Percentiles rank a stretch among this genome's conserved stretches.
phyloP scores from a whole-genome alignment of 2,113 vertebrate species.

The Synodontis membranacea region DNA sequence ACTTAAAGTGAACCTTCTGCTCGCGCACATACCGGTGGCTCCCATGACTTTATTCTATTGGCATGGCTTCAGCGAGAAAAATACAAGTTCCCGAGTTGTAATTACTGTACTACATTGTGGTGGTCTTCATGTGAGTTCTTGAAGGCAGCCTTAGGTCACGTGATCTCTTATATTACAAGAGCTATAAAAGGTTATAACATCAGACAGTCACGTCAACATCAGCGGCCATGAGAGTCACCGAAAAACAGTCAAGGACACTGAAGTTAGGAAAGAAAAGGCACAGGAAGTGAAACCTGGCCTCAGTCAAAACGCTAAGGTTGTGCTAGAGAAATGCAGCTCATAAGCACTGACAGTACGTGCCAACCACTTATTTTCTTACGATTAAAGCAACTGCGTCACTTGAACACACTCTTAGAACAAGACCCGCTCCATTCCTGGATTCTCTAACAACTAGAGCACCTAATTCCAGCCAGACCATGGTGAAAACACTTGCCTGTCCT shows the following conservation, averaged over 20 bases:
- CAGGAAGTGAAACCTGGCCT: not conserved
- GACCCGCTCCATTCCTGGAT: not conserved
- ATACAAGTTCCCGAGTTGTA: too few species aligned
- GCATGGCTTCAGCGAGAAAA: too few species aligned
- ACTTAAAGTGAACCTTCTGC: too few species aligned
- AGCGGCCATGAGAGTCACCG: not conserved
- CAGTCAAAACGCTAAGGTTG: not conserved
- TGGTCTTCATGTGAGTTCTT: not conserved
- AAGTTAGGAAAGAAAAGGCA: not conserved
- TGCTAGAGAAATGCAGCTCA: not conserved
- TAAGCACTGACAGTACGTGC: not conserved
- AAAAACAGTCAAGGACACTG: not conserved
- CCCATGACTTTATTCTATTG: too few species aligned
- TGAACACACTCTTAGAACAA: not conserved
- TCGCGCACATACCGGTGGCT: too few species aligned
- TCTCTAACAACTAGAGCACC: not conserved
- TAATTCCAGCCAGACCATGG: not conserved
- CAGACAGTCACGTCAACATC: not conserved
- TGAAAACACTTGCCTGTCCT: conserved; percentile 82
- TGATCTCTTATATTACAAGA: not conserved
- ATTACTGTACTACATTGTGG: too few species aligned
- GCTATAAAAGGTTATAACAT: not conserved
- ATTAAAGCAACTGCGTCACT: not conserved
- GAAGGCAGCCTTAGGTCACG: not conserved
- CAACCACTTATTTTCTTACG: not conserved